Percentiles rank a stretch among this genome's conserved stretches.
These are phyloP conservation scores for Nothoprocta perdicaria DNA, from an alignment of 2,113 vertebrate genomes.

Conservation along the genomic window DNA sequence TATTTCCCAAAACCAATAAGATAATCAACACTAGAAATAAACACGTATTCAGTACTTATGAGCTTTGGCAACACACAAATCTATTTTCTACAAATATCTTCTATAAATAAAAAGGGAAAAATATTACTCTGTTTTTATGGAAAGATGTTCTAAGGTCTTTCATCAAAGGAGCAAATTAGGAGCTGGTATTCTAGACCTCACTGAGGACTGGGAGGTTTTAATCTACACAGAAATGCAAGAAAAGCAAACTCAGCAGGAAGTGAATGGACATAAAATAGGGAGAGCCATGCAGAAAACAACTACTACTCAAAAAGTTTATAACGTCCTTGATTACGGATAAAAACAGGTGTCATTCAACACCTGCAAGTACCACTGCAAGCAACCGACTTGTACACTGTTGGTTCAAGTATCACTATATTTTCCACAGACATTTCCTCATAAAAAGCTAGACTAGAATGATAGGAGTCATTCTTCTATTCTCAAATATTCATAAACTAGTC, in stretches of 20 bases:
- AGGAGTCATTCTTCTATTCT: neutral
- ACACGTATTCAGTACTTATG: neutral
- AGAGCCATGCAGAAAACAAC: neutral
- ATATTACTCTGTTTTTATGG: neutral
- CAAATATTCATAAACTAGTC: neutral
- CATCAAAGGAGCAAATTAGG: neutral
- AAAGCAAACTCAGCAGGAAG: neutral
- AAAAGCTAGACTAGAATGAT: neutral
- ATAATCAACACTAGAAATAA: neutral
- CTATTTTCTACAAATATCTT: neutral
- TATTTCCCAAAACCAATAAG: neutral
- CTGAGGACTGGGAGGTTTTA: neutral
- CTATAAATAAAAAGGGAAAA: neutral
- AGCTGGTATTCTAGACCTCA: neutral
- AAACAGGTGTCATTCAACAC: neutral
- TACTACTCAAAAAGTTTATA: neutral
- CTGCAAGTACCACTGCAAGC: neutral
- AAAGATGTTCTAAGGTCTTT: neutral
- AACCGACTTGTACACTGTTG: accelerated
- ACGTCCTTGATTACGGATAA: neutral
- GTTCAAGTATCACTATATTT: neutral
- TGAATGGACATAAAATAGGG: neutral
- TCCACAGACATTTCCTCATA: neutral
- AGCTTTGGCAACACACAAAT: neutral
- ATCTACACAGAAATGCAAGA: neutral